phyloP scores from a whole-genome alignment of 2,113 vertebrate genomes.

The Heloderma charlesbogerti region DNA sequence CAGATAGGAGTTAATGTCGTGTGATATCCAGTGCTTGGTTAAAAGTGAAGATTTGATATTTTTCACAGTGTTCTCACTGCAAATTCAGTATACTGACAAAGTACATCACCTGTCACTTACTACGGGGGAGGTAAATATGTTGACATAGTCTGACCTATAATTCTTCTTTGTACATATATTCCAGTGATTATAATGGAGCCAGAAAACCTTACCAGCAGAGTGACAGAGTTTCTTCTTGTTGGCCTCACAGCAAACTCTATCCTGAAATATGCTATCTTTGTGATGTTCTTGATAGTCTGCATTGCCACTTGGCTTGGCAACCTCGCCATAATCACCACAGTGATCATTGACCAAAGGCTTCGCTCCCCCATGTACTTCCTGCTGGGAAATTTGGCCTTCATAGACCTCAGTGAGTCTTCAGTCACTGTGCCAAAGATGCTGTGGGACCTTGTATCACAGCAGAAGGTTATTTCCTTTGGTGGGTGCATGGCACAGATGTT shows the following conservation, averaged over 20 bases:
- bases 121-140: neutral
- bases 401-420: neutral
- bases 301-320: slow-evolving; percentile 14
- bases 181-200: neutral
- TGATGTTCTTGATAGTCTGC: neutral
- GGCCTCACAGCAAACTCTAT: neutral
- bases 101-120: neutral
- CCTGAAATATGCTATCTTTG: neutral
- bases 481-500: slow-evolving; percentile 14
- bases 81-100: neutral
- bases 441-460: neutral
- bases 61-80: neutral
- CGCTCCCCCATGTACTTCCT: slow-evolving; percentile 28
- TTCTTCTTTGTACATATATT: neutral
- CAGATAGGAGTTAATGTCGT: too few relatives aligned
- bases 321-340: slow-evolving; percentile 1
- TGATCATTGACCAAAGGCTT: neutral
- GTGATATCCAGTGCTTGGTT: too few relatives aligned
- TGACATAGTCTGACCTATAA: too few relatives aligned
- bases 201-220: neutral
- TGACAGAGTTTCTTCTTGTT: neutral
- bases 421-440: neutral
- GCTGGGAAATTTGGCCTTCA: slow-evolving; percentile 9
- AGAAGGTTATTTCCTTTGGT: neutral
- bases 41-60: too few relatives aligned